A percentile compares a stretch with the other conserved stretches of the same genome.
Evolutionary conservation across 2,888 invertebrate genomes (phyloP).

Genomic region (Rosalia funebris): DNA sequence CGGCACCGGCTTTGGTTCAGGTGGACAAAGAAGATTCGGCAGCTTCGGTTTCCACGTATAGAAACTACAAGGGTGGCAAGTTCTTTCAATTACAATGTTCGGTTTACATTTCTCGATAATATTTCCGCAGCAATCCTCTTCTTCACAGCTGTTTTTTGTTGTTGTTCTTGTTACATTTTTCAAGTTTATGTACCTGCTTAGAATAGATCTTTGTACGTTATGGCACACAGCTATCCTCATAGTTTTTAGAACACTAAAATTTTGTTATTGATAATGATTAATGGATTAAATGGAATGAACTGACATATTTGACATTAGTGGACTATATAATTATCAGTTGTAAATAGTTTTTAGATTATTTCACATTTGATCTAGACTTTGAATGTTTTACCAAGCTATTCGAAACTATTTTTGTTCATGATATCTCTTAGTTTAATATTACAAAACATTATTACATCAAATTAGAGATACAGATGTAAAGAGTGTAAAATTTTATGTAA

Average conservation of each 20-base stretch:
- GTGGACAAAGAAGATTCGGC: conserved; percentile 31
- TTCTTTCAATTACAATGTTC: conserved; percentile 41
- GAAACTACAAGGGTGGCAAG: conserved; percentile 45
- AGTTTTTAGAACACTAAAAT: neutral
- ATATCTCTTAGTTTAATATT: neutral
- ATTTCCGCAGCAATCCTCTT: conserved; percentile 37
- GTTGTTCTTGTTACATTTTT: neutral
- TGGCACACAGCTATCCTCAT: neutral
- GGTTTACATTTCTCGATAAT: conserved; percentile 11
- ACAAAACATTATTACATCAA: no score
- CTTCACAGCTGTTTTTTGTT: conserved; percentile 28
- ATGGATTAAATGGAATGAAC: no score
- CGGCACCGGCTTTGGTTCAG: conserved; percentile 16
- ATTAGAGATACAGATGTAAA: no score
- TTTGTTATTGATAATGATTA: no score
- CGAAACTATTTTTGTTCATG: no score
- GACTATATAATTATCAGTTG: no score
- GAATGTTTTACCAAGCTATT: no score
- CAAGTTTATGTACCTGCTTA: neutral
- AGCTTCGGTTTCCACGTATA: conserved; percentile 50
- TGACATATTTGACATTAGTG: no score
- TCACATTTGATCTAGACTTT: no score
- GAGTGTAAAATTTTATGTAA: no score
- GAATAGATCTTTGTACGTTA: neutral
- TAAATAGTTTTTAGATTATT: no score